Base-by-base conservation (phyloP, 2,797 vertebrate genomes). In the Mormyrops boulengeri region DNA sequence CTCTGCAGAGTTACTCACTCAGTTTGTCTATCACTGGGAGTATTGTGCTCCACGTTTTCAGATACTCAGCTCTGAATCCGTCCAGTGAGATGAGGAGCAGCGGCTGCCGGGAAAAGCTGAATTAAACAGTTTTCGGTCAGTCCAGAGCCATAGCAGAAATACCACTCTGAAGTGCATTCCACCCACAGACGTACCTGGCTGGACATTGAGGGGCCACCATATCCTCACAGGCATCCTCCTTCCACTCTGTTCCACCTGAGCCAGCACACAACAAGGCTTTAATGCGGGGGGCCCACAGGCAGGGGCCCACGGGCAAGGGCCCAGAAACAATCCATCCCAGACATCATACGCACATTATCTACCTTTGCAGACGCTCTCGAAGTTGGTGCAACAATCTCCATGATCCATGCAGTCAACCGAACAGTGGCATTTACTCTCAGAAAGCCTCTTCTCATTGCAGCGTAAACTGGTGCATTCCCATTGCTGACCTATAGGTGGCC, bases 381-480 rank as follows among this genome's bases (percentile, higher is more conserved):
- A 96, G 94, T 97, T 95, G 0, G 94, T 93, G 93, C 96, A 97
- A 91, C 96, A 96, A 93, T 96, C 96, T 2, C 92, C 93, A 1
- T 91, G 80, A 0, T 55, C 82, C 44, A 93, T 12, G 19, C 96
- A 96, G 93, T 96, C 95, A 0, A 94, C 91, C 0, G 95, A 95
- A 60, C 96, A 97, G 90, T 96, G 95, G 4, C 96, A 97, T 4
- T 22, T 92, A 90, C 95, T 96, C 69, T 90, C 77, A 0, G 8
- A 4, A 2, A 95, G 86, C 66, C 96, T 91, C 4, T 73, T 93
- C 90, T 97, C 96, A 2, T 96, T 95, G 62, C 96, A 97, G 1
- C 96, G 95, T 2, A 94, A 87, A 30, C 0, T 66, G 0, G 93
- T 94, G 90, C 96, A 97, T 50, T 93, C 94, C 96, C 96, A 97